Percentiles rank a stretch among this genome's conserved stretches.
Conservation (phyloP, 1,140 invertebrate genomes). For the Drosophila persimilis region DNA sequence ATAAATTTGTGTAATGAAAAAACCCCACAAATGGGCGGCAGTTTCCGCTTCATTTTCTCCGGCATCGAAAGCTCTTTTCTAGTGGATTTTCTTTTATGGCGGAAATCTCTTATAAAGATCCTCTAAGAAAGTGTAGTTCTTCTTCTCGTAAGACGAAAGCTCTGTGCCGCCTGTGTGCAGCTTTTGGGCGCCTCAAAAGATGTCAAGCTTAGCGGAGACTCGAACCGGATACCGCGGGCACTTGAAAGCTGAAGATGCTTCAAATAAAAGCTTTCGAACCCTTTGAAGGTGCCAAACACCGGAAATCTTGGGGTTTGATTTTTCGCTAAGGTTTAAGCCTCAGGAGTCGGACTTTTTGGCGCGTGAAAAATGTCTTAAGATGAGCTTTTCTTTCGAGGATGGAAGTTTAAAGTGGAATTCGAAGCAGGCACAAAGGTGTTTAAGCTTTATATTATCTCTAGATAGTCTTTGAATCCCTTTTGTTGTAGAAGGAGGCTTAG, state of each 20-base stretch:
- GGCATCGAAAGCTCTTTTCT: slow-evolving; percentile 6
- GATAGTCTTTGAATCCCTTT: too few species aligned
- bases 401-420: background rate
- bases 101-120: background rate
- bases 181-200: background rate
- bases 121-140: background rate
- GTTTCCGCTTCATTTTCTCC: slow-evolving; percentile 11
- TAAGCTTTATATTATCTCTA: too few species aligned
- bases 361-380: background rate
- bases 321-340: slow-evolving; percentile 3
- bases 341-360: background rate
- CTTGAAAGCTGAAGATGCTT: slow-evolving; percentile 50
- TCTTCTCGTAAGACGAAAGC: slow-evolving; percentile 1
- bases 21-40: background rate
- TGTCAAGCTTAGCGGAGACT: slow-evolving; percentile 2
- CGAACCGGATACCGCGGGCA: slow-evolving; percentile 46
- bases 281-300: slow-evolving; percentile 15
- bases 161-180: background rate
- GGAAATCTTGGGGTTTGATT: background rate
- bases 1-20: slow-evolving; percentile 31
- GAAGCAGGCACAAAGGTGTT: background rate
- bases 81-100: slow-evolving; percentile 6
- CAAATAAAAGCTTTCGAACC: slow-evolving; percentile 37
- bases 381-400: too few species aligned
- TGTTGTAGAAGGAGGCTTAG: too few species aligned